These are phyloP conservation scores for Minunthozetes semirufus DNA, from an alignment of 2,888 invertebrate genomes.

Conservation along the genomic window DNA sequence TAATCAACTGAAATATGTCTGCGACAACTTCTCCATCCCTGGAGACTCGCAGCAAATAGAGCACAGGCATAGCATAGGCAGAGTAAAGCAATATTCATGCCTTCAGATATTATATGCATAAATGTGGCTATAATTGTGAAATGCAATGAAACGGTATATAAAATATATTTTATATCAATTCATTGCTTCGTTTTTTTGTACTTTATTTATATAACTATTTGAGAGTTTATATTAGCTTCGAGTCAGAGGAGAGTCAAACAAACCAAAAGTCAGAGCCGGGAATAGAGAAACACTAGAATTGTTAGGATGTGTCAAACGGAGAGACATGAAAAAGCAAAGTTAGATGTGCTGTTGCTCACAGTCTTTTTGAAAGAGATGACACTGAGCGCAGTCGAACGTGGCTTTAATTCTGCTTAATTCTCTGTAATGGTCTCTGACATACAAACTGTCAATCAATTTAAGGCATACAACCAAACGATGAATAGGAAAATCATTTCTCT, in stretches of 20 bases:
- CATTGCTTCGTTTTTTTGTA: too few relatives aligned
- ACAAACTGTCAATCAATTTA: conserved; percentile 13
- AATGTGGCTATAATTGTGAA: too few relatives aligned
- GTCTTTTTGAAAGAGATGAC: conserved; percentile 18
- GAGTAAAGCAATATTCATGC: background rate
- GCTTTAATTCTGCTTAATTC: conserved; percentile 29
- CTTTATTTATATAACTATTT: too few relatives aligned
- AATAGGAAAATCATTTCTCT: background rate
- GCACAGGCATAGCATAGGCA: background rate
- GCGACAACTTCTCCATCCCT: conserved; percentile 1
- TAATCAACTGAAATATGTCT: conserved; percentile 28
- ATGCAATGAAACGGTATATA: too few relatives aligned
- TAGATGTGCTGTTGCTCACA: background rate
- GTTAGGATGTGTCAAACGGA: conserved; percentile 2
- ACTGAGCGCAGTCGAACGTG: conserved; percentile 9
- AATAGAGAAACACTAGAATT: too few relatives aligned
- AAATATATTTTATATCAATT: too few relatives aligned
- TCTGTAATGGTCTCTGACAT: conserved; percentile 19
- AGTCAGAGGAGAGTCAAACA: too few relatives aligned
- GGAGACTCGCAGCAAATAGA: background rate
- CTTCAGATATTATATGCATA: background rate
- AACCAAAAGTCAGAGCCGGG: too few relatives aligned
- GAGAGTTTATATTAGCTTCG: too few relatives aligned
- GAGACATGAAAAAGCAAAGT: conserved; percentile 14
- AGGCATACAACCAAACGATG: background rate